Evolutionary conservation across 1,140 invertebrate species (phyloP), one percentile per base, ranked within the genome.

Genomic region (Cyrtorhinus lividipennis): DNA sequence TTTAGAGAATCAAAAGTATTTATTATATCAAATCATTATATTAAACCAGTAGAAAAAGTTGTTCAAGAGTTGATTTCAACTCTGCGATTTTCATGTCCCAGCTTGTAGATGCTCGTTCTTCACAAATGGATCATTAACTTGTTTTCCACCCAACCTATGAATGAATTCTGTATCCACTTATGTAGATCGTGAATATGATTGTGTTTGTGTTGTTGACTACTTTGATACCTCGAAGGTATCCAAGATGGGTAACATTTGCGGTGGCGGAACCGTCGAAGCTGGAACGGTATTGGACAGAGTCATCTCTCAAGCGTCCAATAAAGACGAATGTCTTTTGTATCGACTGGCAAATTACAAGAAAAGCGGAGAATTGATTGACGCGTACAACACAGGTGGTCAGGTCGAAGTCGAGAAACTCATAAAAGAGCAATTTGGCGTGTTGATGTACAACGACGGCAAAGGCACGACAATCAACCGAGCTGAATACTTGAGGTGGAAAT

Each of bases 401-500:
- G 70, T 77, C 15, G 85, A 87, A 64, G 92, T 95, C 0, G 88
- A 95, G 71, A 85, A 86, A 72, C 74, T 95, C 38, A 90, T 95
- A 24, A 78, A 83, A 22, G 90, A 93, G 66, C 89, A 95, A 70
- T 90, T 97, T 68, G 83, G 85, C 0, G 80, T 88, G 0, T 84
- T 93, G 68, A 88, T 95, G 84, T 96, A 96, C 70, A 84, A 85
- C 38, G 83, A 91, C 46, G 95, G 94, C 5, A 83, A 87, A 69
- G 90, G 92, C 0, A 82, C 90, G 70, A 76, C 85, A 10, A 90
- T 98, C 66, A 93, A 91, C 70, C 79, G 90, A 24, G 85, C 88
- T 0, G 94, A 97, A 69, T 96, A 92, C 73, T 73, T 95, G 2
- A 80, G 89, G 56, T 97, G 93, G 93, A 93, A 92, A 71, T 92